Conservation (phyloP, 2,797 vertebrate species). For the Clarias laeviceps region DNA sequence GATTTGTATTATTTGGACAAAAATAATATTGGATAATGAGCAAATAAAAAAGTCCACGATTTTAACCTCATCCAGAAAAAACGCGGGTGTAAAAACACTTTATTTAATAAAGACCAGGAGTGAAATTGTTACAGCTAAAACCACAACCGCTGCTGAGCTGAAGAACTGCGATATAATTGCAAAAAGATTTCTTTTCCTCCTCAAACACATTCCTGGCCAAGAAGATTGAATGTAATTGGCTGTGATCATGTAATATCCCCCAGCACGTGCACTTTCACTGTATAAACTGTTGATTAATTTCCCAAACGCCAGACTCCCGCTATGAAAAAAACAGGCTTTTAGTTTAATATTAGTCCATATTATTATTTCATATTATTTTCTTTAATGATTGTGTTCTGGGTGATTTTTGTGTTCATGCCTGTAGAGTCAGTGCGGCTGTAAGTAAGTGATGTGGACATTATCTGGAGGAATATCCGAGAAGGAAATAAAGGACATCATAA, state of each 20-base stretch:
- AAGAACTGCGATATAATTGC: slow-evolving; percentile 1
- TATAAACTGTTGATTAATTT: not conserved
- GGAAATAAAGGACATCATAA: slow-evolving; percentile 41
- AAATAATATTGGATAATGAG: not conserved
- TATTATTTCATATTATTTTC: not conserved
- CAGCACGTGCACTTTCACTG: not conserved
- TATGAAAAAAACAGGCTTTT: not conserved
- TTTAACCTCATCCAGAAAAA: not conserved
- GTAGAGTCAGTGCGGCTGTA: not conserved
- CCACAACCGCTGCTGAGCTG: not conserved
- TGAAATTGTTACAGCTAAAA: slow-evolving; percentile 5
- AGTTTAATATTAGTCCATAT: not conserved
- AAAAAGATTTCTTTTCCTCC: not conserved
- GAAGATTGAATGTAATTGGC: not conserved
- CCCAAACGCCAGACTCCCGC: not conserved
- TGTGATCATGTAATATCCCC: not conserved
- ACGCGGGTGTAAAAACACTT: not conserved
- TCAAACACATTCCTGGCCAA: slow-evolving; percentile 5
- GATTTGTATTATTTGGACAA: not conserved
- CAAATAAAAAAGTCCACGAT: not conserved
- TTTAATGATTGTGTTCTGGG: not conserved
- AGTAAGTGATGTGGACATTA: slow-evolving; percentile 6
- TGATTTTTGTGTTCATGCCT: not conserved
- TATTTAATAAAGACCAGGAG: not conserved
- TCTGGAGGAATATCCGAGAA: slow-evolving; percentile 19